Evolutionary conservation across 2,888 invertebrate genomes (phyloP).

Genomic region (Cecidostiba fungosa): DNA sequence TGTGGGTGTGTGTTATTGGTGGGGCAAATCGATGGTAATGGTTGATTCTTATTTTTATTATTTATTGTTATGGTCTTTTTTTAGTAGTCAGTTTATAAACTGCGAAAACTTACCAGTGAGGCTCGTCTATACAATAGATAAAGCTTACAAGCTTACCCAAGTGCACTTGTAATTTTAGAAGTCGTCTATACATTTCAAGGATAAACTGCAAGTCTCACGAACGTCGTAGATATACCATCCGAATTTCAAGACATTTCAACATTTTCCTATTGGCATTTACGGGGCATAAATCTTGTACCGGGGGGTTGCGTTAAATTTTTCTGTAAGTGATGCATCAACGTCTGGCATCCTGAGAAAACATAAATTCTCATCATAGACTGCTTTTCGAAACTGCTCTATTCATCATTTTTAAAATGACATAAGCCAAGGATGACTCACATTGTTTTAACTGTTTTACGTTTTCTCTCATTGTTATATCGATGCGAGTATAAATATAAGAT

Average conservation of each 20-base stretch:
- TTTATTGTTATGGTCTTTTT: too few relatives aligned
- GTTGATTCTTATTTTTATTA: background rate
- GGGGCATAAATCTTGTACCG: background rate
- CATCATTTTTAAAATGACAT: background rate
- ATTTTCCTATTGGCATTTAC: slow-evolving; percentile 2
- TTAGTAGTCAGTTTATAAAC: too few relatives aligned
- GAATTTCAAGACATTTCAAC: background rate
- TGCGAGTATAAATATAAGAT: background rate
- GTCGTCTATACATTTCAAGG: background rate
- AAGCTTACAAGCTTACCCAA: background rate
- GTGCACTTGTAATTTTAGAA: background rate
- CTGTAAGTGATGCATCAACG: background rate
- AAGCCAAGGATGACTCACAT: background rate
- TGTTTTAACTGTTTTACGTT: background rate
- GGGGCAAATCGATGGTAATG: background rate
- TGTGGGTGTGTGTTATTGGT: background rate
- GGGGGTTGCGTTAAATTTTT: background rate
- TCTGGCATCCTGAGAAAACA: background rate
- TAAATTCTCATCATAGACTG: background rate
- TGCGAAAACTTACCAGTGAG: too few relatives aligned
- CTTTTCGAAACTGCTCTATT: background rate
- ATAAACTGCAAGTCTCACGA: too few relatives aligned
- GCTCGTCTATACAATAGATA: too few relatives aligned
- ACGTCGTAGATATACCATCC: background rate
- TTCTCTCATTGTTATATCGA: background rate